Base-by-base conservation (phyloP, 2,113 vertebrate species). In the Pongo abelii region DNA sequence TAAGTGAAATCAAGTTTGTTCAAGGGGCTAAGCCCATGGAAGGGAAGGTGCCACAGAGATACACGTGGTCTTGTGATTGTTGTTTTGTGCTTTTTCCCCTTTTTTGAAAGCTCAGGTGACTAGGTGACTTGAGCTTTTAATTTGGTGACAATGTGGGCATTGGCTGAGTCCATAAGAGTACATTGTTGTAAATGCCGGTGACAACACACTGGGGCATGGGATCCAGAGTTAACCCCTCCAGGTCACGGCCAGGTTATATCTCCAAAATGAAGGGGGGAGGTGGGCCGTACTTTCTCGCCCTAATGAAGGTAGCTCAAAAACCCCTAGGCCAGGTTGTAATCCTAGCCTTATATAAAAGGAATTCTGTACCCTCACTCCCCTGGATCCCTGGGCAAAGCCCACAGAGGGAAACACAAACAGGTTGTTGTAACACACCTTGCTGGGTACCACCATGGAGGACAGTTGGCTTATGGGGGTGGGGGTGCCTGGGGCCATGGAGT, bases 241-340 rank as follows among this genome's bases (percentile, higher is more conserved):
- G 84, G 79, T 88, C 90, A 92, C 6, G 6, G 43, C 12, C 16
- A 74, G 52, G 67, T 22, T 38, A 43, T 72, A 27, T 96, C 52
- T 93, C 67, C 92, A 67, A 83, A 92, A 90, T 67, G 87, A 85
- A 94, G 38, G 43, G 46, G 78, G 64, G 48, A 92, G 40, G 79
- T n/a, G 32, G 84, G 5, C 67, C 35, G 11, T 38, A 38, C 52
- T 20, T 20, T 70, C 38, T 52, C n/a, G 40, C 64, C 48, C 74
- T 13, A 13, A 67, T 35, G 57, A 32, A 78, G 43, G 22, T 40
- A 84, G 59, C 80, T 95, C 70, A 78, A n/a, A 75, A 55, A 18
- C 57, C 32, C 77, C 57, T 80, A 64, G 85, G 74, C 43, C 70
- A 94, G 84, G 55, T 14, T 43, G 48, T 61, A 84, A 6, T n/a